A percentile compares a stretch with the other conserved stretches of the same genome.
Conservation (phyloP, 1,140 invertebrate genomes). For the Euura saliciscinereae region DNA sequence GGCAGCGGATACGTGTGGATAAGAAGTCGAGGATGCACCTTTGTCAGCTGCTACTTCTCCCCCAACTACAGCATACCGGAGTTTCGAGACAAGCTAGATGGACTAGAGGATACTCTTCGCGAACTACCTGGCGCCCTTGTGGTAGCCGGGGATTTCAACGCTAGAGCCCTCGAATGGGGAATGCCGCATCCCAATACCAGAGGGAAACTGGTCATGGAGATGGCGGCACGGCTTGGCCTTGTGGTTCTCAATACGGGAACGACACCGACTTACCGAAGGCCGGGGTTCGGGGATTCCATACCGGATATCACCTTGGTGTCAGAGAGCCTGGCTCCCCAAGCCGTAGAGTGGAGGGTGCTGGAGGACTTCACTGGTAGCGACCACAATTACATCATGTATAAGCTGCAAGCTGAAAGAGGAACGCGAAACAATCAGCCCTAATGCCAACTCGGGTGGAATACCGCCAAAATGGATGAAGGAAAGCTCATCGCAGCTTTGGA, state of each 20-base stretch:
- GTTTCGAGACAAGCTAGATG: slow-evolving; percentile 13
- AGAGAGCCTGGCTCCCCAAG: slow-evolving; percentile 13
- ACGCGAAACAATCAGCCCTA: background rate
- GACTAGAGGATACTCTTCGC: slow-evolving; percentile 19
- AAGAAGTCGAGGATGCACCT: slow-evolving; percentile 6
- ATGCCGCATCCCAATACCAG: slow-evolving; percentile 18
- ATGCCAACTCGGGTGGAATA: slow-evolving; percentile 16
- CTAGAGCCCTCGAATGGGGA: slow-evolving; percentile 21
- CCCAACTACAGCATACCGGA: slow-evolving; percentile 18
- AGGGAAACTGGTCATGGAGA: slow-evolving; percentile 11
- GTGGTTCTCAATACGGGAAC: slow-evolving; percentile 18
- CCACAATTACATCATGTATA: slow-evolving; percentile 21
- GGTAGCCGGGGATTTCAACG: slow-evolving; percentile 24
- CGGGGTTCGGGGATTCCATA: slow-evolving; percentile 21
- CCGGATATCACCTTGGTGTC: slow-evolving; percentile 19
- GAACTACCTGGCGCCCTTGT: slow-evolving; percentile 19
- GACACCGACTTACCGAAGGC: slow-evolving; percentile 19
- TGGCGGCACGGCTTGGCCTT: slow-evolving; percentile 10
- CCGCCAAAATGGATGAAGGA: slow-evolving; percentile 5
- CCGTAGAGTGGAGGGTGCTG: slow-evolving; percentile 17
- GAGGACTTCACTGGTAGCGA: slow-evolving; percentile 24
- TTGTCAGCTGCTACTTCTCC: slow-evolving; percentile 19
- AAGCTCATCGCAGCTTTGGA: slow-evolving; percentile 9
- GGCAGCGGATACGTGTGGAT: slow-evolving; percentile 19
- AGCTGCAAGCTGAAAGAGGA: slow-evolving; percentile 10